These are phyloP conservation scores for Grapholita molesta DNA, from an alignment of 1,140 invertebrate genomes.

Conservation along the genomic window DNA sequence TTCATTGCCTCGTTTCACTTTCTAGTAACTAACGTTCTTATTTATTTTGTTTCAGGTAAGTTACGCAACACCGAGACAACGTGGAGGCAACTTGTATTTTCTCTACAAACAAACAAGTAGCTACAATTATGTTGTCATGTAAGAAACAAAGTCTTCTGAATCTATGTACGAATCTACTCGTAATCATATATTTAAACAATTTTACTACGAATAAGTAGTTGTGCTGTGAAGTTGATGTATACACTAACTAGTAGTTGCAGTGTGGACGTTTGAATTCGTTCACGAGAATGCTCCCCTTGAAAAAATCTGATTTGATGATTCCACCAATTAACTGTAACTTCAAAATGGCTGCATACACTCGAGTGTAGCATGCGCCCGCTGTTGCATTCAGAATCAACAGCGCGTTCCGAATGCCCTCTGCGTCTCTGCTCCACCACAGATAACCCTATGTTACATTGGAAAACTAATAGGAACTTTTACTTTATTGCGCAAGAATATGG, in stretches of 20 bases:
- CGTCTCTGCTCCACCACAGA: not conserved
- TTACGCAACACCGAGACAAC: not conserved
- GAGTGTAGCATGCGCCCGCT: not conserved
- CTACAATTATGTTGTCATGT: no score
- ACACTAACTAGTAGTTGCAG: no score
- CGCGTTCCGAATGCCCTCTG: not conserved
- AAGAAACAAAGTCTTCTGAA: no score
- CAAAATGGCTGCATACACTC: not conserved
- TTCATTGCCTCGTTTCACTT: not conserved
- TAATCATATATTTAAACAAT: no score
- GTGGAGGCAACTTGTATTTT: not conserved
- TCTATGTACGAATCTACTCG: no score
- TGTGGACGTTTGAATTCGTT: no score
- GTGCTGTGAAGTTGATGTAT: no score
- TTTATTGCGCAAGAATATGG: no score
- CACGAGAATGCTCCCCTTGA: not conserved
- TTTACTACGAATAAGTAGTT: no score
- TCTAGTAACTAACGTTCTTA: not conserved
- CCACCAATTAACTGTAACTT: not conserved
- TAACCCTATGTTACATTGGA: no score
- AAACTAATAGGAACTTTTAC: no score
- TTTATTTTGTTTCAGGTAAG: conserved; percentile 8
- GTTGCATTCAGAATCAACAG: not conserved
- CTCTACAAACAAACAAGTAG: not conserved
- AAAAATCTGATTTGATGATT: not conserved